Conservation (phyloP, 2,797 vertebrate genomes). For the Myotis pilosus region DNA sequence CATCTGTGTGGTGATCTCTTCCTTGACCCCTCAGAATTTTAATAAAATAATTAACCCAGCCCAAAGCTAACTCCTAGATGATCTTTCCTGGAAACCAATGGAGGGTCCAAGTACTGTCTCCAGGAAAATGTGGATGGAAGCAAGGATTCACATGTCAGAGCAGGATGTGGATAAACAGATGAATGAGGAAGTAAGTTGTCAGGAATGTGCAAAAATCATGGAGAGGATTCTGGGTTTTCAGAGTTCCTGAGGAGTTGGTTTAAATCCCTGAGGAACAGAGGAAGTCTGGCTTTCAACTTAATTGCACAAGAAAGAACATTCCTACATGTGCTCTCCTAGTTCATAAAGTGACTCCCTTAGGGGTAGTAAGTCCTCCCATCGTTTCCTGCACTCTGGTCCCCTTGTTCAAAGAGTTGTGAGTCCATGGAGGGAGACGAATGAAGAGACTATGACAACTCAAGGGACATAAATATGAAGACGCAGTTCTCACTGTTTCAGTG, state of each 20-base stretch:
- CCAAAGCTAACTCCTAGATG: background rate
- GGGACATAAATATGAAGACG: background rate
- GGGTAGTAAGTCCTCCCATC: background rate
- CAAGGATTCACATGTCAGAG: background rate
- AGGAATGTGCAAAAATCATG: background rate
- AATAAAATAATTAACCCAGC: background rate
- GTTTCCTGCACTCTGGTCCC: background rate
- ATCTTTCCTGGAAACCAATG: background rate
- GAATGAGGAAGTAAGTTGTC: background rate
- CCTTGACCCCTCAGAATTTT: background rate
- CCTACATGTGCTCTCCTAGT: background rate
- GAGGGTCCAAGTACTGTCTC: background rate
- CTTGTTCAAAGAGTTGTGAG: background rate
- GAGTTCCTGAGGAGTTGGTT: background rate
- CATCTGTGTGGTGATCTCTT: background rate
- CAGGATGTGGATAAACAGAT: background rate
- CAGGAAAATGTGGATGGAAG: background rate
- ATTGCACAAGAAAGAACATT: background rate
- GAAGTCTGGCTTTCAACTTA: background rate
- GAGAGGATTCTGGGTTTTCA: background rate
- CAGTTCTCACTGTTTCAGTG: background rate
- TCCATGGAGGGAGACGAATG: background rate
- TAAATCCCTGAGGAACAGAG: background rate
- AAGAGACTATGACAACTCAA: background rate
- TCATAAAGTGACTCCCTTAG: background rate